Evolutionary conservation across 2,113 vertebrate species (phyloP), one percentile per base, ranked within the genome.

Genomic region (Tragulus kanchil): DNA sequence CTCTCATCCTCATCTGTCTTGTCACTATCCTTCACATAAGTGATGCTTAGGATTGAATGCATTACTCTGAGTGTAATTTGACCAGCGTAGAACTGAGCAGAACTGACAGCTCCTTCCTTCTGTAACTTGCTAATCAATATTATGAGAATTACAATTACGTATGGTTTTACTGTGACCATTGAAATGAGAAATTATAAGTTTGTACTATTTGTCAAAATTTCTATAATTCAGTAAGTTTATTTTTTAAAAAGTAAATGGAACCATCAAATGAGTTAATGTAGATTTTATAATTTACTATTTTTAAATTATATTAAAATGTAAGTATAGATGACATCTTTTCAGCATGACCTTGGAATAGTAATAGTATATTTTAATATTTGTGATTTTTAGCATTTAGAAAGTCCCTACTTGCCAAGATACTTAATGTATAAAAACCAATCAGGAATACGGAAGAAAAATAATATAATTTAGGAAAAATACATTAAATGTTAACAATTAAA

Each of bases 171-270:
- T 86, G 8, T 69, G 75, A 58, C 3, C 42, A 48, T 7, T 36
- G 78, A 23, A 6, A 48, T 31, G 31, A 64, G 73, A 86, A 93
- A 89, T 28, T 28, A 71, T 77, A 77, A 25, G 15, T 67, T 86
- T 8, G 2, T 71, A 71, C 64, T 31, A 54, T 81, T 85, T 95
- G 28, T 69, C 19, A 87, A 88, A 65, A 93, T 71, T 6, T 79
- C 64, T 52, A 6, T 48, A 73, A 75, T 14, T 65, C 14, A 31
- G 54, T 12, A n/a, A n/a, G 75, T 89, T 93, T 64, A 92, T 71
- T 94, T 82, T 48, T 52, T 61, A 61, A 85, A 42, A 5, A 71
- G 12, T 65, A 92, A 90, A 87, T 92, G 1, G 11, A 85, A 96
- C 67, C 2, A 61, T 42, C 26, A 85, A 64, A 25, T 86, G 54